Evolutionary conservation across 1,140 invertebrate species (phyloP).

Genomic region (Ganaspis sp.): DNA sequence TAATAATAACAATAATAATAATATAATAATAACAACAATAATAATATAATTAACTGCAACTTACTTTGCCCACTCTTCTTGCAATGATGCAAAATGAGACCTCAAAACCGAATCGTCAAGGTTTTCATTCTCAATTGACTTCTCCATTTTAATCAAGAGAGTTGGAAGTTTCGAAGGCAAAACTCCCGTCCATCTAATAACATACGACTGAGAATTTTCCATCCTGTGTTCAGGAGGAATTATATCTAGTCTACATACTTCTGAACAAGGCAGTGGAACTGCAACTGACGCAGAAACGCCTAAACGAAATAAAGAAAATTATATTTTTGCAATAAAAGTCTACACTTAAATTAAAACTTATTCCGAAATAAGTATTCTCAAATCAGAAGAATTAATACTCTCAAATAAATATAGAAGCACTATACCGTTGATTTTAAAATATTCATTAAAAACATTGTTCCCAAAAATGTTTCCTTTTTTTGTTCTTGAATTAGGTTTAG

Average conservation of each 20-base stretch:
- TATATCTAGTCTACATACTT: slow-evolving; percentile 73
- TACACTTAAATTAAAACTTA: no score
- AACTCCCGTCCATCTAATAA: slow-evolving; percentile 69
- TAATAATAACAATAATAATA: no score
- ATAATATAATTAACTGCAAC: no score
- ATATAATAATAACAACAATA: no score
- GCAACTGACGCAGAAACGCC: slow-evolving; percentile 72
- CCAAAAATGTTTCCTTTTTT: no score
- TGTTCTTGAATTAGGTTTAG: no score
- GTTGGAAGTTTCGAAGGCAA: slow-evolving; percentile 73
- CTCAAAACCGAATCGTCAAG: slow-evolving; percentile 68
- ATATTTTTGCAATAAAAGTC: no score
- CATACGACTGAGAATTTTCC: slow-evolving; percentile 61
- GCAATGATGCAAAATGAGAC: slow-evolving; percentile 71
- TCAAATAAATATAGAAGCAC: no score
- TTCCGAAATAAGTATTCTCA: no score
- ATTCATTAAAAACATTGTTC: no score
- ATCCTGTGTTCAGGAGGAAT: slow-evolving; percentile 65
- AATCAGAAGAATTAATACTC: no score
- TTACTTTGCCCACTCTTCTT: slow-evolving; percentile 76
- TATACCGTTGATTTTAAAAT: no score
- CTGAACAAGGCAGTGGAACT: slow-evolving; percentile 70
- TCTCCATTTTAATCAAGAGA: slow-evolving; percentile 72
- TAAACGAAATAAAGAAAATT: slow-evolving; percentile 46
- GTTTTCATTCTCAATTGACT: slow-evolving; percentile 72